These are phyloP conservation scores for Andrena bucephala DNA, from an alignment of 2,888 invertebrate genomes.

Conservation along the genomic window DNA sequence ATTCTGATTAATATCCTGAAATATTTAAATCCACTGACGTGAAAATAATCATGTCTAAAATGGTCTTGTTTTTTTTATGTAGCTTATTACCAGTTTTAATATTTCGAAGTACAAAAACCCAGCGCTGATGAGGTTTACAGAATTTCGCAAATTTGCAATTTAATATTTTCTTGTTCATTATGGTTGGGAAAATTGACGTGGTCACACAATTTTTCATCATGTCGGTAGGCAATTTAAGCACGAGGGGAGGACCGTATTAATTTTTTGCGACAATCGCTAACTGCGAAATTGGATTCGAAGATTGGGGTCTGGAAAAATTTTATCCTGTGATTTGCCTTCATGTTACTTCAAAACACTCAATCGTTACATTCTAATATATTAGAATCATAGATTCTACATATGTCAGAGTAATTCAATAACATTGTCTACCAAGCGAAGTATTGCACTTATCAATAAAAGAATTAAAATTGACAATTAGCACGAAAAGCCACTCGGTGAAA, in stretches of 20 bases:
- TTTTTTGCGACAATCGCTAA: constrained; percentile 15
- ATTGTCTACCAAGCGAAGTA: too few relatives aligned
- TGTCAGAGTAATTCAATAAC: too few relatives aligned
- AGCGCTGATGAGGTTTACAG: too few relatives aligned
- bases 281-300: constrained; percentile 31
- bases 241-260: constrained; percentile 25
- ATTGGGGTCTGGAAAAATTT: background rate
- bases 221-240: background rate
- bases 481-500: too few relatives aligned
- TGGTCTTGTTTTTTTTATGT: too few relatives aligned
- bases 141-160: too few relatives aligned
- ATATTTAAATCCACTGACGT: background rate
- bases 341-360: background rate
- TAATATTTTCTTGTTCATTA: too few relatives aligned
- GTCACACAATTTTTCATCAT: too few relatives aligned
- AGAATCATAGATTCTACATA: background rate
- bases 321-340: background rate
- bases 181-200: too few relatives aligned
- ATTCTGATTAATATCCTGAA: background rate
- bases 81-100: background rate
- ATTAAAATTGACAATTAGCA: too few relatives aligned
- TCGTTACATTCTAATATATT: background rate
- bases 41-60: too few relatives aligned
- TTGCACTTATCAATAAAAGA: too few relatives aligned
- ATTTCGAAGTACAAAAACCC: background rate